Evolutionary conservation across 2,888 invertebrate species (phyloP).

Genomic region (Vanessa cardui): DNA sequence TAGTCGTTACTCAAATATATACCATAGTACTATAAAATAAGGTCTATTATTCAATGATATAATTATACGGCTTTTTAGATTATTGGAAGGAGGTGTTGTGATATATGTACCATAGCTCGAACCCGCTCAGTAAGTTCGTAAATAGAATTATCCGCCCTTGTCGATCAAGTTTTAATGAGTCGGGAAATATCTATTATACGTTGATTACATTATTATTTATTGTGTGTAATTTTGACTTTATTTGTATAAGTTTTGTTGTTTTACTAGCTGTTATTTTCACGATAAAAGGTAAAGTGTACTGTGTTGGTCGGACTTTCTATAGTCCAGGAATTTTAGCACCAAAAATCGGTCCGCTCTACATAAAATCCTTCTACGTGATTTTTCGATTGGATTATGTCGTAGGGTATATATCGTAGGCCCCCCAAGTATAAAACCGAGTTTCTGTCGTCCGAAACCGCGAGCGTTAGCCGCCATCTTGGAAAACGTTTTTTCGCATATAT

Average conservation of each 20-base stretch:
- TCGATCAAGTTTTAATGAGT: constrained; percentile 40
- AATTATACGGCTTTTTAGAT: constrained; percentile 2
- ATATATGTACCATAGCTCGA: constrained; percentile 9
- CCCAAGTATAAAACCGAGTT: no score
- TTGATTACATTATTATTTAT: constrained; percentile 30
- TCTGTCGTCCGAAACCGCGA: no score
- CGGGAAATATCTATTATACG: constrained; percentile 15
- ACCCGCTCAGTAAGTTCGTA: constrained; percentile 31
- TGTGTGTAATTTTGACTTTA: background rate
- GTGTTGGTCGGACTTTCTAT: no score
- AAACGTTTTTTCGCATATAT: no score
- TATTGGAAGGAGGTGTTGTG: constrained; percentile 5
- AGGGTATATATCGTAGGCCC: no score
- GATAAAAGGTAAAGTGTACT: no score
- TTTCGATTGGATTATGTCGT: no score
- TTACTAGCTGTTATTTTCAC: no score
- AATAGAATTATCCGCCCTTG: constrained; percentile 40
- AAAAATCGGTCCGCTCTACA: no score
- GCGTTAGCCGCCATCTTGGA: no score
- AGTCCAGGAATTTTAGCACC: no score
- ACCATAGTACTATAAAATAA: background rate
- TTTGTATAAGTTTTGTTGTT: background rate
- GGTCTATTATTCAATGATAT: constrained; percentile 1
- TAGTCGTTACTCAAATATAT: background rate
- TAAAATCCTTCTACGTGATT: no score